Evolutionary conservation across 2,797 vertebrate genomes (phyloP).

Genomic region (Lerista edwardsae): DNA sequence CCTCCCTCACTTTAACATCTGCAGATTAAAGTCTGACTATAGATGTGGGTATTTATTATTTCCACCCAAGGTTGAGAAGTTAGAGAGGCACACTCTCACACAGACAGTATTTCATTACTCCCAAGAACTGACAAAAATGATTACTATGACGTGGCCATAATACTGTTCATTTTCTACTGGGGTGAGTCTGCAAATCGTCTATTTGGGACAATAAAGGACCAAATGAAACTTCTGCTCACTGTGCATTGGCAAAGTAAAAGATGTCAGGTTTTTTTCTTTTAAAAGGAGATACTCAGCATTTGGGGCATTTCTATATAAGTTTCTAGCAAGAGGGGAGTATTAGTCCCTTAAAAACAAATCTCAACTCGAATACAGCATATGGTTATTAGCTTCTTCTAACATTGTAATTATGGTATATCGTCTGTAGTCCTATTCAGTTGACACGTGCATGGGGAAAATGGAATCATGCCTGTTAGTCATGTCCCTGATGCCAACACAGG

Average conservation of each 20-base stretch:
- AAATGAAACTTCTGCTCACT: slow-evolving; percentile 54
- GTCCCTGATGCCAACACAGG: no score
- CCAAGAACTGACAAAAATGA: slow-evolving; percentile 47
- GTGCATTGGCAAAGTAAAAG: slow-evolving; percentile 25
- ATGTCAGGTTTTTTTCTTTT: slow-evolving; percentile 43
- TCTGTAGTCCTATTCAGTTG: no score
- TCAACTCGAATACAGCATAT: background rate
- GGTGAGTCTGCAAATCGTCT: slow-evolving; percentile 52
- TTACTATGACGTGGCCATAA: slow-evolving; percentile 54
- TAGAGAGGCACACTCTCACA: background rate
- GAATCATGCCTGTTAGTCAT: no score
- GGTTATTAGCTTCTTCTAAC: background rate
- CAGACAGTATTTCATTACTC: slow-evolving; percentile 43
- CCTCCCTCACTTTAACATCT: background rate
- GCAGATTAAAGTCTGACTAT: slow-evolving; percentile 51
- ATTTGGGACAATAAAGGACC: slow-evolving; percentile 58
- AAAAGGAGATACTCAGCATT: slow-evolving; percentile 38
- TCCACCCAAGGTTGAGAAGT: slow-evolving; percentile 49
- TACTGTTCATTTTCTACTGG: slow-evolving; percentile 54
- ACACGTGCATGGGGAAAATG: no score
- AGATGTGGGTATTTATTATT: slow-evolving; percentile 64
- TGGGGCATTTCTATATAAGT: background rate
- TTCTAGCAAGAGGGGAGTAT: background rate
- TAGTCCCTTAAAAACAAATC: background rate
- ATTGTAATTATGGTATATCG: background rate